These are phyloP conservation scores for Leptestheria dahalacensis DNA, from an alignment of 1,140 invertebrate genomes.

Conservation along the genomic window DNA sequence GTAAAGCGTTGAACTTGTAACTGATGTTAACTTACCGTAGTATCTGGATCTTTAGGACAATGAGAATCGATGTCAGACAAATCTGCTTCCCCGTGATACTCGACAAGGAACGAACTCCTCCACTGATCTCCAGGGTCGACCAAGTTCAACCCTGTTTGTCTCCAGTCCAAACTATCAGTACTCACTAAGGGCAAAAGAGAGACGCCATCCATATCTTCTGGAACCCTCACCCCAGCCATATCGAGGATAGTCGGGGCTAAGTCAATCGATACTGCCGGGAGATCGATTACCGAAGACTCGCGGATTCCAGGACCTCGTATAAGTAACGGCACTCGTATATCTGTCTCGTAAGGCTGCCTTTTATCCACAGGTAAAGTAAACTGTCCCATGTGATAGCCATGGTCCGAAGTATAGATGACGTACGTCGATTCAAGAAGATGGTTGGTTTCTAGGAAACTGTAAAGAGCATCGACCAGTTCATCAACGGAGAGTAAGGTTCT, in stretches of 20 bases:
- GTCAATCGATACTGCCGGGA: constrained; percentile 54
- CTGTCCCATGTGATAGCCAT: constrained; percentile 78
- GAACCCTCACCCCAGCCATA: constrained; percentile 38
- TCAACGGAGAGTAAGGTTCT: constrained; percentile 69
- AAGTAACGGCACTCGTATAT: constrained; percentile 64
- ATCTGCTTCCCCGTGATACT: constrained; percentile 21
- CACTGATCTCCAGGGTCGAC: not conserved
- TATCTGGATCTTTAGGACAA: constrained; percentile 17
- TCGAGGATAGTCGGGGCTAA: constrained; percentile 63
- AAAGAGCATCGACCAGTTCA: constrained; percentile 44
- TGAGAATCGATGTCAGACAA: constrained; percentile 5
- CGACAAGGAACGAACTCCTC: constrained; percentile 20
- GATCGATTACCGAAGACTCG: constrained; percentile 18
- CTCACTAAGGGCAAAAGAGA: constrained; percentile 32
- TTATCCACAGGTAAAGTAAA: constrained; percentile 75
- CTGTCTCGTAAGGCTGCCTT: constrained; percentile 73
- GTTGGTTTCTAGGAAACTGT: constrained; percentile 33
- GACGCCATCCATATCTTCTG: constrained; percentile 45
- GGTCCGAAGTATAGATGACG: constrained; percentile 70
- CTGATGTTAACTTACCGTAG: constrained; percentile 12
- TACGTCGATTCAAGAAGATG: constrained; percentile 53
- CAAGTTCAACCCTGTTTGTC: not conserved
- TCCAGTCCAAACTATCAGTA: not conserved
- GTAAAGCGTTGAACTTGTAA: no score
- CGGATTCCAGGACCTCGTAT: constrained; percentile 55